Conservation (phyloP, 2,113 vertebrate species). For the Cariama cristata region DNA sequence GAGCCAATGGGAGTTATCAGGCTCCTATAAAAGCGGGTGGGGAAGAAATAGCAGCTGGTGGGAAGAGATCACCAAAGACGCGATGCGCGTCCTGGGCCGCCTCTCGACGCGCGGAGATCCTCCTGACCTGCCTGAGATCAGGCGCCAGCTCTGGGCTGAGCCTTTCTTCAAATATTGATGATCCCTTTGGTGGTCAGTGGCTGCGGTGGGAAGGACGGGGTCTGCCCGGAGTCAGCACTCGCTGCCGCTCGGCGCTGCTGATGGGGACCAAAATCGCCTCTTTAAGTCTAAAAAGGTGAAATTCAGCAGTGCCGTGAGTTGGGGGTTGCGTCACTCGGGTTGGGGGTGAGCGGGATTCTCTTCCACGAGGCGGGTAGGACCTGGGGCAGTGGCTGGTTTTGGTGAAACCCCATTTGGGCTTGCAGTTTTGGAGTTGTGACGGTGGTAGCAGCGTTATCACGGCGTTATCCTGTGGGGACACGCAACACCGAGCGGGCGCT, state of each 20-base stretch:
- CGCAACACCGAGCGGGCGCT: accelerated
- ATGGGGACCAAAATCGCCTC: accelerated
- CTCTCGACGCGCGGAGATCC: neutral
- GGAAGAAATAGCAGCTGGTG: conserved; percentile 19
- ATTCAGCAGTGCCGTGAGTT: neutral
- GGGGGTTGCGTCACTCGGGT: accelerated
- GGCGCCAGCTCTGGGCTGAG: neutral
- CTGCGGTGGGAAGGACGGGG: neutral
- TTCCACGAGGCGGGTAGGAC: accelerated
- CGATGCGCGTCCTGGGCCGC: neutral
- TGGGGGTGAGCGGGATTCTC: neutral
- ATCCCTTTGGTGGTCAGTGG: neutral
- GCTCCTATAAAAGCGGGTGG: conserved; percentile 43
- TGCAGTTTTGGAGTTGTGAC: neutral
- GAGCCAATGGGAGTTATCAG: conserved; percentile 27
- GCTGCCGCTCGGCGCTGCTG: accelerated
- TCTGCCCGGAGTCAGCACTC: neutral
- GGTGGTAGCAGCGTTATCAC: accelerated
- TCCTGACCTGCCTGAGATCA: neutral
- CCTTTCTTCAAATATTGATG: neutral
- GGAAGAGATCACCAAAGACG: neutral
- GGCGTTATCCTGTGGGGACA: accelerated
- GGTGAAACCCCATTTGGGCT: neutral
- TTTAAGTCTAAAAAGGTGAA: neutral
- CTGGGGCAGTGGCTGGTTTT: neutral